Base-by-base conservation (phyloP, 1,140 invertebrate genomes). In the Galleria mellonella region DNA sequence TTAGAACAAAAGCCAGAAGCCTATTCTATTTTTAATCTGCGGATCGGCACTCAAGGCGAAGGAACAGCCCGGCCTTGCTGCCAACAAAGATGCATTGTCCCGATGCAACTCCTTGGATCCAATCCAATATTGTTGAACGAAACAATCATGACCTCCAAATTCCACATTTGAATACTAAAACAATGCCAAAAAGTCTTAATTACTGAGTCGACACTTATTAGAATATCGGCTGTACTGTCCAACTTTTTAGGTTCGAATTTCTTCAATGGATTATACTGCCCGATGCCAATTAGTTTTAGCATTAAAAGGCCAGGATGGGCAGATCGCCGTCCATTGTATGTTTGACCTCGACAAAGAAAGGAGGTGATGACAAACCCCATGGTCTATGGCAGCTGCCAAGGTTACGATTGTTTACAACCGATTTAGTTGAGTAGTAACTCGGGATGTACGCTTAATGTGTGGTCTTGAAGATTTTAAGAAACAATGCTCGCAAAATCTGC, bases 51-150 rank as follows among this genome's bases (percentile, higher is more conserved):
- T 23, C 73, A 82, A 82, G 77, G 77, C 67, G 47, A 69, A 55
- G 56, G 44, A 15, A 11, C 38, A 40, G 39, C 29, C 17, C 45
- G 59, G 65, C 72, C 73, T 75, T 62, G 72, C 55, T 70, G 72
- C 62, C 64, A 77, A 82, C 75, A 79, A 79, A 74, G 65, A 69
- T 74, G 72, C 73, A 82, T 79, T 82, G 77, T 82, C 57, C 60
- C 60, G 38, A 47, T 70, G 56, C 58, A 59, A 23, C 17, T 23
- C 47, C 56, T 78, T 82, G 77, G 77, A 82, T 73, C 69, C 47
- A 72, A 75, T 82, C 77, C 77, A 82, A 82, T 75, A 82, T 73
- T 82, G 71, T 73, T 70, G 66, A 55, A 51, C 66, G 53, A 47
- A 55, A 68, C 62, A 65, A 71, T 66, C 52, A 58, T 50, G 75